Evolutionary conservation across 2,113 vertebrate species (phyloP), one percentile per base, ranked within the genome.

Genomic region (Mastomys natalensis): DNA sequence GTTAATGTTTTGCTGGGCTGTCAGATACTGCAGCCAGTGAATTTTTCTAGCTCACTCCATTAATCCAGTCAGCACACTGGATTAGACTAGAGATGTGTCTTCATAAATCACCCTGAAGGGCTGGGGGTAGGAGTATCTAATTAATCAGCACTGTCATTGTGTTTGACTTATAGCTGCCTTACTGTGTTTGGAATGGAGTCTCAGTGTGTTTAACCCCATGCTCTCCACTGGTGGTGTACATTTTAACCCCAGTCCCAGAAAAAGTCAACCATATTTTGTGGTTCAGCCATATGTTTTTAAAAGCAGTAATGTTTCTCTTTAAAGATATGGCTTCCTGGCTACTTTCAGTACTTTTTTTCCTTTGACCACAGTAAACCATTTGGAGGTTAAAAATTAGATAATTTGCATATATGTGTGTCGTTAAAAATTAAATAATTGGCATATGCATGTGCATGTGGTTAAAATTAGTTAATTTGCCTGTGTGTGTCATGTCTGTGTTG

Each of bases 131-230:
- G 98, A 98, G 98, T 98, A 98, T 98, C 98, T 99, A 99, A 99
- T 99, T 99, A 99, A 99, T 99, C 99, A 99, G 98, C 98, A 97
- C 98, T 98, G 98, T 99, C 98, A 98, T 99, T 99, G 98, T 99
- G 98, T 99, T 99, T 98, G 98, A 98, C 99, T 99, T 99, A 98
- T 98, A 98, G 98, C 99, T 99, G 98, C 98, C 98, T 99, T 98
- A 98, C 98, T 98, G 98, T 98, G 99, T 99, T 99, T 97, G 96
- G 98, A 98, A 98, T 98, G 97, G 98, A 98, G 98, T 98, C 98
- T 98, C 98, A 97, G 98, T 99, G 98, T 98, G 98, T 99, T 99
- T 99, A 99, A 99, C 99, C 98, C 93, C 96, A 98, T 98, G 98
- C 98, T 98, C 98, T 98, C 96, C 98, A 97, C 93, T 93, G 96